Evolutionary conservation across 1,140 invertebrate species (phyloP).

Genomic region (Drosophila bocki): DNA sequence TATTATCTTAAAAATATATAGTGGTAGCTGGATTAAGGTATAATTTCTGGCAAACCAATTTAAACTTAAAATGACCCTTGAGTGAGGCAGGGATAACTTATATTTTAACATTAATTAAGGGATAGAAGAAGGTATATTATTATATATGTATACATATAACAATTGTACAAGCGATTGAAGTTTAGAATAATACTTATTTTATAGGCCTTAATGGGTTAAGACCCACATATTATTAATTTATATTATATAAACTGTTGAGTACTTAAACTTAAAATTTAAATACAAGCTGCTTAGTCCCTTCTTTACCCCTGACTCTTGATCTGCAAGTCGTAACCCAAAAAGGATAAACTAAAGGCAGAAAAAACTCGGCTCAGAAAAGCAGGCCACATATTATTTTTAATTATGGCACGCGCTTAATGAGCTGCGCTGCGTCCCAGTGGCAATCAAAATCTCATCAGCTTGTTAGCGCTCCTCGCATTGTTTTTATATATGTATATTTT

Average conservation of each 20-base stretch:
- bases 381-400: conserved; percentile 45
- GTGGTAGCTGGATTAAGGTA: too few relatives aligned
- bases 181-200: not conserved
- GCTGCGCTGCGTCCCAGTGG: conserved; percentile 40
- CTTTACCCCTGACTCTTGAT: not conserved
- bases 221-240: not conserved
- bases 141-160: too few relatives aligned
- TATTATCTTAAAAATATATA: not conserved
- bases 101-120: too few relatives aligned
- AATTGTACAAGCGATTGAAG: not conserved
- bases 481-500: not conserved
- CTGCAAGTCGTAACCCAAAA: not conserved
- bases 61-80: too few relatives aligned
- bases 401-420: conserved; percentile 36
- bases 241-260: not conserved
- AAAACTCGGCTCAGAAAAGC: conserved; percentile 1
- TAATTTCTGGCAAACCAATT: not conserved
- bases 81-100: too few relatives aligned
- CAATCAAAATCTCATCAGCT: conserved; percentile 61
- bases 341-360: not conserved
- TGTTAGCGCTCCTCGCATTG: conserved; percentile 27
- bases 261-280: not conserved
- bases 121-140: too few relatives aligned
- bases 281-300: not conserved
- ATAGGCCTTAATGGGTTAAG: too few relatives aligned